Evolutionary conservation across 1,140 invertebrate genomes (phyloP).

Genomic region (Caenorhabditis elegans): WBcel235 BX284603.4:8677501-8678000

Average conservation of each 20-base stretch:
- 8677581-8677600: conserved; percentile 87
- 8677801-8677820: conserved; percentile 82
- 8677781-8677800: conserved; percentile 85
- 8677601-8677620: conserved; percentile 76
- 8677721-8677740: conserved; percentile 88
- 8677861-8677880: conserved; percentile 71
- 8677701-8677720: conserved; percentile 90
- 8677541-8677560: conserved; percentile 96
- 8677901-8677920: conserved; percentile 91
- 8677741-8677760: conserved; percentile 93
- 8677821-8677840: conserved; percentile 90
- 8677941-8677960: conserved; percentile 99
- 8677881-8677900: conserved; percentile 74
- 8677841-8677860: conserved; percentile 87
- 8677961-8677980: conserved; percentile 94
- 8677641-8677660: conserved; percentile 70
- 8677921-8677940: conserved; percentile 96
- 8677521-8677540: conserved; percentile 97
- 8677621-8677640: conserved; percentile 55
- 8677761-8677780: conserved; percentile 93
- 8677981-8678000: conserved; percentile 73
- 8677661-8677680: conserved; percentile 95
- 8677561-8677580: conserved; percentile 97
- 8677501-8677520: conserved; percentile 93
- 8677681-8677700: conserved; percentile 93